These are phyloP conservation scores for Oeneis ivallda DNA, from an alignment of 2,888 invertebrate genomes.

Conservation along the genomic window DNA sequence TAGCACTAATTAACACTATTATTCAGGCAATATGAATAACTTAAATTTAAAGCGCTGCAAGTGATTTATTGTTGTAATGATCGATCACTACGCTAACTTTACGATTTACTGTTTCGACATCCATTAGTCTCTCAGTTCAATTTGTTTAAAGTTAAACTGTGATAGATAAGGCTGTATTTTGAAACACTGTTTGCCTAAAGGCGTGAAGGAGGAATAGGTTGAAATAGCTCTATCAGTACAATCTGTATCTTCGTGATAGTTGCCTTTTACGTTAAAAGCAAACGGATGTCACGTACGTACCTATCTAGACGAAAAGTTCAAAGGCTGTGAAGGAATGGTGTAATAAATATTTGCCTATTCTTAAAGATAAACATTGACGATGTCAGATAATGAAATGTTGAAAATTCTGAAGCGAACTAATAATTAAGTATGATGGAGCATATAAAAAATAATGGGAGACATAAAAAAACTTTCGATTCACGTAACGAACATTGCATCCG, in stretches of 20 bases:
- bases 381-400: background rate
- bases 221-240: slow-evolving; percentile 31
- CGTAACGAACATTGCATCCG: slow-evolving; percentile 14
- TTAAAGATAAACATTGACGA: background rate
- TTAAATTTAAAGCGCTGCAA: slow-evolving; percentile 15
- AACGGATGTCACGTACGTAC: slow-evolving; percentile 23
- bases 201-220: slow-evolving; percentile 28
- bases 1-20: background rate
- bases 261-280: slow-evolving; percentile 24
- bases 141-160: slow-evolving; percentile 31
- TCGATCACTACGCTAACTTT: slow-evolving; percentile 18
- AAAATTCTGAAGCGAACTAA: background rate
- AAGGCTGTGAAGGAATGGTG: slow-evolving; percentile 1
- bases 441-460: slow-evolving; percentile 8
- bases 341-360: background rate
- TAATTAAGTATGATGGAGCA: background rate
- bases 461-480: slow-evolving; percentile 20
- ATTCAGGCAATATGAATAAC: slow-evolving; percentile 11
- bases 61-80: slow-evolving; percentile 23
- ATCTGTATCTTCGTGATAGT: slow-evolving; percentile 28
- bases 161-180: slow-evolving; percentile 33
- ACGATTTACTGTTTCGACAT: slow-evolving; percentile 27
- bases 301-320: slow-evolving; percentile 11
- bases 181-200: slow-evolving; percentile 30
- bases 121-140: slow-evolving; percentile 31